Conservation (phyloP, 2,113 vertebrate species). For the Callospermophilus lateralis region DNA sequence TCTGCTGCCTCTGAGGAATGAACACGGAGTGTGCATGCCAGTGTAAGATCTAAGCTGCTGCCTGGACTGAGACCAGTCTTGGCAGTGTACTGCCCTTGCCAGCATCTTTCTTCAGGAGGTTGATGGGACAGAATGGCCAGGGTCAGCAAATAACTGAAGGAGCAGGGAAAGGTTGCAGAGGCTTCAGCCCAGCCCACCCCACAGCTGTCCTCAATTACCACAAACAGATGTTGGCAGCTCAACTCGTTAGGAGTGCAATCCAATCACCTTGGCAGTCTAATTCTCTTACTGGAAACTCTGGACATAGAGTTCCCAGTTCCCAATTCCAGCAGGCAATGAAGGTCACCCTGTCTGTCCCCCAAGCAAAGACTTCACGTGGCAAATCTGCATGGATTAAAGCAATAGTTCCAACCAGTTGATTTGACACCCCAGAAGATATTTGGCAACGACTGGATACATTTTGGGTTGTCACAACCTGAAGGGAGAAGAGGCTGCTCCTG, state of each 20-base stretch:
- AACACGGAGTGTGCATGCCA: neutral
- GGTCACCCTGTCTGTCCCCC: neutral
- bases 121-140: conserved; percentile 44
- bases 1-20: neutral
- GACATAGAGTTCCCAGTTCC: neutral
- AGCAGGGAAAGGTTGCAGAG: conserved; percentile 2
- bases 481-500: neutral
- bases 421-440: neutral
- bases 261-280: conserved; percentile 70
- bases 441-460: neutral
- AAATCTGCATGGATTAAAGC: neutral
- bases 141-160: conserved; percentile 54
- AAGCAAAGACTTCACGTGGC: neutral
- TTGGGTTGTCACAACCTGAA: neutral
- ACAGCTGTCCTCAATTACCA: conserved; percentile 80
- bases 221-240: conserved; percentile 78
- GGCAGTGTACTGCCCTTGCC: conserved; percentile 56
- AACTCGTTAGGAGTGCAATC: conserved; percentile 73
- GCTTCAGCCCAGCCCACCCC: conserved; percentile 12
- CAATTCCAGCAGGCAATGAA: neutral
- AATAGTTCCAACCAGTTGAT: neutral
- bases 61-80: conserved; percentile 27
- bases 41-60: neutral
- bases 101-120: neutral
- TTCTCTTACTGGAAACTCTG: conserved; percentile 60